A percentile compares a stretch with the other conserved stretches of the same genome.
Evolutionary conservation across 2,797 vertebrate species (phyloP).

Genomic region (Gymnoscopelus microlampas): DNA sequence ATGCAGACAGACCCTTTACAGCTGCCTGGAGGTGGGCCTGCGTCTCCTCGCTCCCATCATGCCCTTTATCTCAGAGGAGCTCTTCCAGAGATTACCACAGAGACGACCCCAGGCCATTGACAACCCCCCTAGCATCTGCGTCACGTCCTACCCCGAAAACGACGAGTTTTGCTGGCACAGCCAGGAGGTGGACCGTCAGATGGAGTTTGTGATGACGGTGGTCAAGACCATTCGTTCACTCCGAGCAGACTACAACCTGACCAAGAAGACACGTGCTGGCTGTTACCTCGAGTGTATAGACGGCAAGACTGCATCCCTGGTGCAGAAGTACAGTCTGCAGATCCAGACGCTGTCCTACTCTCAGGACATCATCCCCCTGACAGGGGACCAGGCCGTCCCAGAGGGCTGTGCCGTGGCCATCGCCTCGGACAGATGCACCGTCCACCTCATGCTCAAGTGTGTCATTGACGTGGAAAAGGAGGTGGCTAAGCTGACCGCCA

Average conservation of each 20-base stretch:
- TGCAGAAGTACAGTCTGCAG: slow-evolving; percentile 81
- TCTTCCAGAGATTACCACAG: slow-evolving; percentile 89
- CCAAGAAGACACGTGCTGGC: slow-evolving; percentile 85
- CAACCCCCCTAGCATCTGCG: slow-evolving; percentile 81
- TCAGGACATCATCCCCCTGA: slow-evolving; percentile 80
- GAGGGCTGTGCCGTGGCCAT: slow-evolving; percentile 90
- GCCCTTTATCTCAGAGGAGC: slow-evolving; percentile 91
- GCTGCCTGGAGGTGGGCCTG: slow-evolving; percentile 87
- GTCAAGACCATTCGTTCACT: slow-evolving; percentile 88
- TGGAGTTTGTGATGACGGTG: slow-evolving; percentile 87
- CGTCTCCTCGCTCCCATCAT: slow-evolving; percentile 90
- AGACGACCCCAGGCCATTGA: slow-evolving; percentile 62
- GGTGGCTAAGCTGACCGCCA: slow-evolving; percentile 83
- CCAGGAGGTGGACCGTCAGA: slow-evolving; percentile 81
- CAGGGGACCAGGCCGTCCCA: slow-evolving; percentile 75
- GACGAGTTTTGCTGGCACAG: slow-evolving; percentile 89
- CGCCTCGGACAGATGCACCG: slow-evolving; percentile 89
- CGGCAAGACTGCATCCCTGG: slow-evolving; percentile 70
- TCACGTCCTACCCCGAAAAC: slow-evolving; percentile 85
- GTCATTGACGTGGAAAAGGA: slow-evolving; percentile 90
- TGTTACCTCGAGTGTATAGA: slow-evolving; percentile 92
- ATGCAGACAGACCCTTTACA: slow-evolving; percentile 89
- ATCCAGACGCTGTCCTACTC: slow-evolving; percentile 89
- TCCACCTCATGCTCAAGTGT: slow-evolving; percentile 92
- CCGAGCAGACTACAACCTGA: slow-evolving; percentile 91